Conservation (phyloP, 1,140 invertebrate genomes). For the Nymphalis io region DNA sequence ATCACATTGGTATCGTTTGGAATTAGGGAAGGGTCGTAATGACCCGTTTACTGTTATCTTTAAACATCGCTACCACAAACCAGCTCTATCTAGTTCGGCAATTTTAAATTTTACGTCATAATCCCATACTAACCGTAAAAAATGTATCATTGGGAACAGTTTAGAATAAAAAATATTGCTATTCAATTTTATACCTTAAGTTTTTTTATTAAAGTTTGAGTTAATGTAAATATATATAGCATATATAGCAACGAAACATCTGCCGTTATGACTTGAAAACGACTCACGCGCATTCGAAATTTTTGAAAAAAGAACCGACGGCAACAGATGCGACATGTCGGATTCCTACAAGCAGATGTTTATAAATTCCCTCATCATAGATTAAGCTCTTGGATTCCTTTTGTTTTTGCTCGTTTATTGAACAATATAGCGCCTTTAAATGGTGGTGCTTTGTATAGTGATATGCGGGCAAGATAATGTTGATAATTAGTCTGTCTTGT, state of each 20-base stretch:
- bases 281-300: constrained; percentile 72
- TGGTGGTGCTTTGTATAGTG: constrained; percentile 48
- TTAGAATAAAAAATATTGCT: constrained; percentile 11
- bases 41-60: constrained; percentile 75
- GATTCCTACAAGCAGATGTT: constrained; percentile 78
- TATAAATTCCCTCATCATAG: constrained; percentile 74
- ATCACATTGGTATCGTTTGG: constrained; percentile 60
- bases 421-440: constrained; percentile 66
- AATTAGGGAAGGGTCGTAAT: constrained; percentile 71
- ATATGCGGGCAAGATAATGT: constrained; percentile 68
- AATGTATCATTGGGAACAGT: constrained; percentile 34
- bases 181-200: constrained; percentile 15
- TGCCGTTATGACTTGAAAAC: constrained; percentile 61
- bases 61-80: constrained; percentile 61
- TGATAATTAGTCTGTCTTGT: constrained; percentile 50
- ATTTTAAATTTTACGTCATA: constrained; percentile 75
- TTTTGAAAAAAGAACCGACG: constrained; percentile 69
- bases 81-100: constrained; percentile 48
- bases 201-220: constrained; percentile 17
- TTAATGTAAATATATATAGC: constrained; percentile 8
- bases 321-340: constrained; percentile 77
- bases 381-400: constrained; percentile 65
- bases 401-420: constrained; percentile 66
- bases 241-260: constrained; percentile 59
- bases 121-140: constrained; percentile 54